Percentiles rank a stretch among this genome's conserved stretches.
These are phyloP conservation scores for Philereme transversata DNA, from an alignment of 2,888 invertebrate genomes.

Conservation along the genomic window DNA sequence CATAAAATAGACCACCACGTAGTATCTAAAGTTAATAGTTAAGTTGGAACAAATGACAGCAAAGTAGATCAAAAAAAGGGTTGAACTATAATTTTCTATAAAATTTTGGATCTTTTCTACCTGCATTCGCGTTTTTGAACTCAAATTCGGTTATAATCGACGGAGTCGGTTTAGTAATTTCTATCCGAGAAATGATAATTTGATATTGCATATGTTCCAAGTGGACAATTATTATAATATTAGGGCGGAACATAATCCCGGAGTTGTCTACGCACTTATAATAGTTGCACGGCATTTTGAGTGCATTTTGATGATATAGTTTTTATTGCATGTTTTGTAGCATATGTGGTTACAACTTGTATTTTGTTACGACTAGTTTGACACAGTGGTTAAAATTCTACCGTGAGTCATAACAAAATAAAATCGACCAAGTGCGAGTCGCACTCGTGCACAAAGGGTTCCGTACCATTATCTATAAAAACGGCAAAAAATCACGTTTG, in stretches of 20 bases:
- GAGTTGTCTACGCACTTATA: constrained; percentile 9
- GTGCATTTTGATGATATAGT: background rate
- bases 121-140: constrained; percentile 51
- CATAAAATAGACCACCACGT: too few relatives aligned
- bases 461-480: too few relatives aligned
- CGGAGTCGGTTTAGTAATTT: constrained; percentile 58
- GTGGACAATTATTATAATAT: constrained; percentile 61
- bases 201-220: constrained; percentile 57
- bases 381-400: too few relatives aligned
- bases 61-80: constrained; percentile 11
- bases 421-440: too few relatives aligned
- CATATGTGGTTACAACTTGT: too few relatives aligned
- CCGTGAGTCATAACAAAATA: too few relatives aligned
- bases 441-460: too few relatives aligned
- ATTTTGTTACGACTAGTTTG: too few relatives aligned
- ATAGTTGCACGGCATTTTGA: background rate
- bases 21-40: too few relatives aligned
- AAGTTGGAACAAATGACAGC: background rate
- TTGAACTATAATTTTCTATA: constrained; percentile 34
- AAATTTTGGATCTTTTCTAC: constrained; percentile 48
- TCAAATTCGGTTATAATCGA: constrained; percentile 70
- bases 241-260: constrained; percentile 29
- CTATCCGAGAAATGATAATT: constrained; percentile 56
- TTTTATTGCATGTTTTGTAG: background rate
- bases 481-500: too few relatives aligned